phyloP scores from a whole-genome alignment of 2,797 vertebrate species.

The Enteromius radiatus region DNA sequence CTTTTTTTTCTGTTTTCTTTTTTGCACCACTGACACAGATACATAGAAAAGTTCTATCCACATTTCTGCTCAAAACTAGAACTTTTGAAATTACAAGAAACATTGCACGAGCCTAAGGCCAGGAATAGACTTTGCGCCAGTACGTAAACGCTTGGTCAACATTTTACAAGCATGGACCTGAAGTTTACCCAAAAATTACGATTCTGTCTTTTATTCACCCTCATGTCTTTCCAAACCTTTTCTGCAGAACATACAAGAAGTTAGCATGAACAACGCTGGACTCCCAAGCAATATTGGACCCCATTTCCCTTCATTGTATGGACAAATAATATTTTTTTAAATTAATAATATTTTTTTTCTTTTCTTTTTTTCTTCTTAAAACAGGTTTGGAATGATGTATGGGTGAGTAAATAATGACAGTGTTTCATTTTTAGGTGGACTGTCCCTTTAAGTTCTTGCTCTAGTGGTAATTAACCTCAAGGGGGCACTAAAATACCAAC shows the following conservation, averaged over 20 bases:
- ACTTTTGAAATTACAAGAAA: slow-evolving; percentile 87
- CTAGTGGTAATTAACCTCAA: background rate
- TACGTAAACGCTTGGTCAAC: background rate
- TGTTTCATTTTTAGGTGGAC: background rate
- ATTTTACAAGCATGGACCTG: background rate
- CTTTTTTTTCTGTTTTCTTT: slow-evolving; percentile 76
- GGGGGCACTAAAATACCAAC: background rate
- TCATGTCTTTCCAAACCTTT: background rate
- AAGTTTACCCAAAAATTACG: background rate
- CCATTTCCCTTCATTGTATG: background rate
- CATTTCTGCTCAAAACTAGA: slow-evolving; percentile 82
- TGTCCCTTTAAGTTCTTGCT: background rate
- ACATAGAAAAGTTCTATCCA: slow-evolving; percentile 83
- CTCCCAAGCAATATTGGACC: too few relatives aligned
- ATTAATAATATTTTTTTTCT: too few relatives aligned
- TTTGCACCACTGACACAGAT: slow-evolving; percentile 86
- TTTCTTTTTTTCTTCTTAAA: background rate
- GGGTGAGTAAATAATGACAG: background rate
- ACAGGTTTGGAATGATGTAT: background rate
- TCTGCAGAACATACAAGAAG: background rate
- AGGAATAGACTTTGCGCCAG: slow-evolving; percentile 15
- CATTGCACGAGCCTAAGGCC: slow-evolving; percentile 82
- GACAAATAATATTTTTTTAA: background rate
- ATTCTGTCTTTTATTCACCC: background rate
- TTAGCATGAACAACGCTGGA: background rate